Evolutionary conservation across 2,113 vertebrate genomes (phyloP).

Genomic region (Perca schrenkii): DNA sequence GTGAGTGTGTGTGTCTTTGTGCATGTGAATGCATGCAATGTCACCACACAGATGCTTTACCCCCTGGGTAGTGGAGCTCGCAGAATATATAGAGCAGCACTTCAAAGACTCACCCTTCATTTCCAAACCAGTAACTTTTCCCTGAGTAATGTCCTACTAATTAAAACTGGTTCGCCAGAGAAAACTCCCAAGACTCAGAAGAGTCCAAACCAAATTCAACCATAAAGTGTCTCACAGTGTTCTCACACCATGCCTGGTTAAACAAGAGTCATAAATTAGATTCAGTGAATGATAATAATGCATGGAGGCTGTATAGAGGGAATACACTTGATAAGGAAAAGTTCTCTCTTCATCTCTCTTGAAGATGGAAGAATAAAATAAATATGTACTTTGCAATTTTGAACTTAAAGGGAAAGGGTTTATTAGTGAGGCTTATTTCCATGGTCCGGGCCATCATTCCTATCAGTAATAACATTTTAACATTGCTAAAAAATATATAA

Average conservation of each 20-base stretch:
- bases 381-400: slow-evolving; percentile 35
- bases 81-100: slow-evolving; percentile 79
- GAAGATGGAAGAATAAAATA: slow-evolving; percentile 12
- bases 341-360: slow-evolving; percentile 28
- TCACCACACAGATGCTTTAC: slow-evolving; percentile 71
- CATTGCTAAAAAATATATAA: background rate
- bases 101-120: slow-evolving; percentile 83
- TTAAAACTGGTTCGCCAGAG: slow-evolving; percentile 73
- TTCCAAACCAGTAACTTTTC: slow-evolving; percentile 81
- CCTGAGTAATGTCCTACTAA: slow-evolving; percentile 73
- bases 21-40: slow-evolving; percentile 67
- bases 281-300: slow-evolving; percentile 63
- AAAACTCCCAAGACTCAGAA: slow-evolving; percentile 44
- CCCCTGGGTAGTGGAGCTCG: slow-evolving; percentile 70
- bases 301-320: slow-evolving; percentile 15
- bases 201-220: slow-evolving; percentile 62
- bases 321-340: slow-evolving; percentile 34
- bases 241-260: slow-evolving; percentile 51
- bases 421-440: background rate
- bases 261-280: slow-evolving; percentile 72
- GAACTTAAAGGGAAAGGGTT: background rate
- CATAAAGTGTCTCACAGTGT: slow-evolving; percentile 50
- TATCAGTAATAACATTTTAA: background rate
- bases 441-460: background rate
- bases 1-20: slow-evolving; percentile 30